Percentiles rank a stretch among this genome's conserved stretches.
These are phyloP conservation scores for Papilio gigon DNA, from an alignment of 2,888 invertebrate species.

Conservation along the genomic window DNA sequence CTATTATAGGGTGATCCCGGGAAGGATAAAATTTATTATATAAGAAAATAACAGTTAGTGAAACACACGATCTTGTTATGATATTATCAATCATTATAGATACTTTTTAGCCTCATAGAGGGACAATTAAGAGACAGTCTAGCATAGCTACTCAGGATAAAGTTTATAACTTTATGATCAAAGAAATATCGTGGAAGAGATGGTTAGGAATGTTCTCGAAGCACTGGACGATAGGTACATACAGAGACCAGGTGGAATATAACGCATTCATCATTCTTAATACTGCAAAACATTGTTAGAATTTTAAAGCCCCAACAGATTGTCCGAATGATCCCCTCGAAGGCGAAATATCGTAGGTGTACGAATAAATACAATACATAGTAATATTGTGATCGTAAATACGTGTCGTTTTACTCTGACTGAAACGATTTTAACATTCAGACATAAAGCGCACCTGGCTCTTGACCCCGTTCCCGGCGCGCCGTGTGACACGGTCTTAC, in stretches of 20 bases:
- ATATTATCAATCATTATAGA: too few species aligned
- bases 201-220: too few species aligned
- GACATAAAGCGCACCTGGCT: conserved; percentile 68
- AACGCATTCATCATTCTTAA: neutral
- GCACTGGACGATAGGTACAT: neutral
- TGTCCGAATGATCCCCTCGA: neutral
- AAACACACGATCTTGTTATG: too few species aligned
- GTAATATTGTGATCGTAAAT: conserved; percentile 53
- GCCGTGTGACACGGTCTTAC: conserved; percentile 29
- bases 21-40: too few species aligned
- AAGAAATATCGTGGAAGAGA: too few species aligned
- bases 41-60: too few species aligned
- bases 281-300: neutral
- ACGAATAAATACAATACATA: conserved; percentile 28
- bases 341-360: neutral
- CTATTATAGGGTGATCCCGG: neutral
- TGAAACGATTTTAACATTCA: conserved; percentile 66
- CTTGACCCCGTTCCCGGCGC: conserved; percentile 47
- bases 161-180: too few species aligned
- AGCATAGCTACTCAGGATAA: too few species aligned
- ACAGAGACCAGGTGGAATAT: neutral
- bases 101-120: too few species aligned
- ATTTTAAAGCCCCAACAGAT: conserved; percentile 5
- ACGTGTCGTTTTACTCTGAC: conserved; percentile 49
- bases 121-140: too few species aligned